These are phyloP conservation scores for Trachurus trachurus DNA, from an alignment of 2,797 vertebrate species.

Conservation along the genomic window DNA sequence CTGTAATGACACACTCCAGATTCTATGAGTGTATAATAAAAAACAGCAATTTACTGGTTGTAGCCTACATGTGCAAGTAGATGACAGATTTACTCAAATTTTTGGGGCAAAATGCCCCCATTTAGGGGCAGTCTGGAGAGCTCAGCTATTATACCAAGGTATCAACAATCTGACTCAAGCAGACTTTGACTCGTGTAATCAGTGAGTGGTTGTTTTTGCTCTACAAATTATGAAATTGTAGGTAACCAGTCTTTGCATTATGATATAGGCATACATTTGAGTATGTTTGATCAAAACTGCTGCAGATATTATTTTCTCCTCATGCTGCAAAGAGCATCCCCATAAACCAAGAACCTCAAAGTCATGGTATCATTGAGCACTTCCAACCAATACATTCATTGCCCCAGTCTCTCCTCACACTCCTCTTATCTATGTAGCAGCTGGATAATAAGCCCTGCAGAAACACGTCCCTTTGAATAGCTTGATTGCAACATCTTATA, in stretches of 20 bases:
- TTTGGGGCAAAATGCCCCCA: too few species aligned
- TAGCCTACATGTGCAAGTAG: too few species aligned
- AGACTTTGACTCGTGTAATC: neutral
- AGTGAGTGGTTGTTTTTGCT: neutral
- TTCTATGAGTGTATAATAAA: too few species aligned
- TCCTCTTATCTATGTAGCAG: neutral
- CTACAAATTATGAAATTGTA: neutral
- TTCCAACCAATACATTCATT: neutral
- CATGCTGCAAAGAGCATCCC: neutral
- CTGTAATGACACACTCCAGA: too few species aligned
- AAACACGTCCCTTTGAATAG: neutral
- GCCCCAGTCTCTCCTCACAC: neutral
- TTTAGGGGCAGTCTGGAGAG: too few species aligned
- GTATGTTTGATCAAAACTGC: neutral
- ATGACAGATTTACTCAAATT: too few species aligned
- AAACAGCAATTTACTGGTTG: neutral
- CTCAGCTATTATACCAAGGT: slow-evolving; percentile 8
- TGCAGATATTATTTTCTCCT: neutral
- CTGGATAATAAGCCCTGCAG: slow-evolving; percentile 1
- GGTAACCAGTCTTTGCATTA: neutral
- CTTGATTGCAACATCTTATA: neutral
- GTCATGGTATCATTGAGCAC: neutral
- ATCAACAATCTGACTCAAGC: neutral
- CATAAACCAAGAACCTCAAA: slow-evolving; percentile 18
- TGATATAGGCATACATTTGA: neutral